Evolutionary conservation across 2,113 vertebrate genomes (phyloP).

Genomic region (Istiophorus platypterus): DNA sequence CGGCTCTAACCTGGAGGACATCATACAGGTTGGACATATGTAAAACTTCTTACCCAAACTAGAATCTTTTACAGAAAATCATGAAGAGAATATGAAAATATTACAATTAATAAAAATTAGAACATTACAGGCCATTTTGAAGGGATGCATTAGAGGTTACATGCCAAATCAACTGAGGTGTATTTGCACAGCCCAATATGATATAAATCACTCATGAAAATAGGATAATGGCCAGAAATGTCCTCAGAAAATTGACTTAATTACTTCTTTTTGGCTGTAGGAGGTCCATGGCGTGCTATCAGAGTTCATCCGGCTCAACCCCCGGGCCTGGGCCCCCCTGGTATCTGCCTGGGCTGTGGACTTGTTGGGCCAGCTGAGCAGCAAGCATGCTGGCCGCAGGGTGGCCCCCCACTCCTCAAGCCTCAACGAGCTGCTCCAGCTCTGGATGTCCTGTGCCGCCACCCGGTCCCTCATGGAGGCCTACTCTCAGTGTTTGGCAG

Average conservation of each 20-base stretch:
- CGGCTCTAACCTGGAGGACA: conserved; percentile 89
- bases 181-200: background rate
- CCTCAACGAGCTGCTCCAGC: conserved; percentile 93
- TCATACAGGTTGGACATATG: conserved; percentile 80
- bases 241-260: background rate
- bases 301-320: conserved; percentile 90
- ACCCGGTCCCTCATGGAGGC: conserved; percentile 93
- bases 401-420: conserved; percentile 90
- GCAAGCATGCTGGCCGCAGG: conserved; percentile 89
- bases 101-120: background rate
- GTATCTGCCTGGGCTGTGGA: conserved; percentile 95
- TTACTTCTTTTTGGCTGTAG: conserved; percentile 51
- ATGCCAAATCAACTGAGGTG: background rate
- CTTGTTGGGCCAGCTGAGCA: conserved; percentile 95
- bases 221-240: background rate
- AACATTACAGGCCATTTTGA: background rate
- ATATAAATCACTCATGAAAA: background rate
- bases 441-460: conserved; percentile 95
- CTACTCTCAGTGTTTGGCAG: conserved; percentile 93
- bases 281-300: conserved; percentile 89
- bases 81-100: background rate
- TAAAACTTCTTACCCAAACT: background rate
- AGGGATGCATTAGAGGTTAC: background rate
- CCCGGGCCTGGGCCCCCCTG: conserved; percentile 92
- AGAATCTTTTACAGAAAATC: background rate